Evolutionary conservation across 2,113 vertebrate genomes (phyloP), one percentile per base, ranked within the genome.

Genomic region (Hemibagrus wyckioides): DNA sequence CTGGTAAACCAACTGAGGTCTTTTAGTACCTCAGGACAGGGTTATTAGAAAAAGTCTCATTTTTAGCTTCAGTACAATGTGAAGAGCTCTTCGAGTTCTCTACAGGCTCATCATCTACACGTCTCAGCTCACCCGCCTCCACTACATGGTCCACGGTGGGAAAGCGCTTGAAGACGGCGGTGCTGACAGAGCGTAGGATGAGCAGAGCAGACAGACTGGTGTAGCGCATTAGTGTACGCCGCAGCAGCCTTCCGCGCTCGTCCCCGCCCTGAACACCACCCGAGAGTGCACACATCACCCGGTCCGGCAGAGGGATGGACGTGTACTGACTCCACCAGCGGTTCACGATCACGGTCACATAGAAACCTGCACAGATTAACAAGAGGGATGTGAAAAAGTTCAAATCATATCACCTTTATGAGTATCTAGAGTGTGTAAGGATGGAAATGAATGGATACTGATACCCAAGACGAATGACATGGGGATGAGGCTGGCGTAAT

Each of bases 311-410:
- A 0, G 97, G 97, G 92, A 98, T 97, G 86, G 94, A 95, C 2
- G 94, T 96, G 94, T 98, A 99, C 93, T 99, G 97, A 86, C 86
- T 96, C 97, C 97, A 99, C 97, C 97, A 99, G 7, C 97, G 96
- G 92, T 97, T 96, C 92, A 99, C 96, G 89, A 98, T 96, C 91
- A 99, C 92, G 0, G 96, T 98, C 90, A 99, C 97, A 8, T 99
- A 98, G 93, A 99, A 99, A 80, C 97, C 97, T 98, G 93, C 6
- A 28, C 1, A 28, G 52, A 82, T 0, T 41, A 50, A 39, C 57
- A 19, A 14, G n/a, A 77, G 19, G 6, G 15, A 85, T 82, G 13
- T 30, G 11, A 39, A 73, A 13, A 39, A 41, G 39, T 36, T 75
- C 23, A 28, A 39, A 59, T 59, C 54, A 8, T 81, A 25, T 39